These are phyloP conservation scores for Typhlichthys subterraneus DNA, from an alignment of 2,797 vertebrate genomes.

Conservation along the genomic window DNA sequence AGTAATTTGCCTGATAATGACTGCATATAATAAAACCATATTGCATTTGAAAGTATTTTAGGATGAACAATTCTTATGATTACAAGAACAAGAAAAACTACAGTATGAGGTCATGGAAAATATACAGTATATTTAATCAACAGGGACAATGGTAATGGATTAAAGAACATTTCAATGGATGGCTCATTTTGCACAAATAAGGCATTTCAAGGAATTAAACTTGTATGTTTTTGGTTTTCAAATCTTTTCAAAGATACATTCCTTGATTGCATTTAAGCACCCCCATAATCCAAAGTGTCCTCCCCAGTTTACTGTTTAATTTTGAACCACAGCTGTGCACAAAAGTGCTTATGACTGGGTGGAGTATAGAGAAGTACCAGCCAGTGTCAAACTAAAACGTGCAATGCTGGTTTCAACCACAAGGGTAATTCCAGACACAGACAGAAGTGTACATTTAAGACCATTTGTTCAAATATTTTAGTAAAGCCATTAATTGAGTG, in stretches of 20 bases:
- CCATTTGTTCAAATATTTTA: conserved; percentile 14
- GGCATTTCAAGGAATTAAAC: conserved; percentile 76
- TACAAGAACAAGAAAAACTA: background rate
- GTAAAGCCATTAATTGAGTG: conserved; percentile 53
- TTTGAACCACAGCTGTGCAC: no score
- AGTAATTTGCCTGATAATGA: no score
- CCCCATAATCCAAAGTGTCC: no score
- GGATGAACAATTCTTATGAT: background rate
- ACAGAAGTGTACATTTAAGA: no score
- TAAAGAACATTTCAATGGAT: conserved; percentile 60
- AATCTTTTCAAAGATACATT: conserved; percentile 44
- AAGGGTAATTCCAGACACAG: no score
- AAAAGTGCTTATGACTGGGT: no score
- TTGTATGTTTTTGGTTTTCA: conserved; percentile 59
- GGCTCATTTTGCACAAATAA: conserved; percentile 73
- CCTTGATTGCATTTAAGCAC: no score
- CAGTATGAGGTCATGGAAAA: conserved; percentile 12
- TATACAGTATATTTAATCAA: conserved; percentile 32
- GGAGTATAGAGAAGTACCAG: no score
- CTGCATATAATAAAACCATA: no score
- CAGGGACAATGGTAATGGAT: conserved; percentile 67
- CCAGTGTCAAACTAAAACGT: no score
- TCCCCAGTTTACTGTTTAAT: no score
- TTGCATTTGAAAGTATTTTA: conserved; percentile 9
- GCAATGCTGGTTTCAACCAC: no score